phyloP scores from a whole-genome alignment of 2,888 invertebrate genomes.

The Geotrupes spiniger region DNA sequence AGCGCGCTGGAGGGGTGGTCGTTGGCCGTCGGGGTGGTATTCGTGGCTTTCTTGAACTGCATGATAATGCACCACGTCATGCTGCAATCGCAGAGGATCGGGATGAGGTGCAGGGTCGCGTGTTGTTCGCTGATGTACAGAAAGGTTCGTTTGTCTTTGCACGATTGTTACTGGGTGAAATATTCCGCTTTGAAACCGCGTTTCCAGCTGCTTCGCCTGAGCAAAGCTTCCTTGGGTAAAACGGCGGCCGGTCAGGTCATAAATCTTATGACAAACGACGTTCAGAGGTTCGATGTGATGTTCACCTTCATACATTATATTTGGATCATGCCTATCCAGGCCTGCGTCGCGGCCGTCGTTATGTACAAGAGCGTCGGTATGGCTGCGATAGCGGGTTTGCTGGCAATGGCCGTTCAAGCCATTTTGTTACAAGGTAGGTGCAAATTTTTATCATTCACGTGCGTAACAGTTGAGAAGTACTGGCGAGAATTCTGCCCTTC shows the following conservation, averaged over 20 bases:
- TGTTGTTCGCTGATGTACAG: slow-evolving; percentile 78
- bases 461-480: too few relatives aligned
- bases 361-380: slow-evolving; percentile 56
- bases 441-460: background rate
- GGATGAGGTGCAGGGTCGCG: slow-evolving; percentile 75
- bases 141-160: slow-evolving; percentile 55
- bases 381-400: slow-evolving; percentile 61
- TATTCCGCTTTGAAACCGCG: too few relatives aligned
- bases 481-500: too few relatives aligned
- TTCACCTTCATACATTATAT: slow-evolving; percentile 70
- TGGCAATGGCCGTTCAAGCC: slow-evolving; percentile 55
- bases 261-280: slow-evolving; percentile 83
- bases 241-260: slow-evolving; percentile 82
- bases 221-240: slow-evolving; percentile 69
- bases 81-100: slow-evolving; percentile 61
- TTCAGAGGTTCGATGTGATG: slow-evolving; percentile 74
- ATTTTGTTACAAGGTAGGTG: slow-evolving; percentile 54
- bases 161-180: too few relatives aligned
- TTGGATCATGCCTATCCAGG: slow-evolving; percentile 78
- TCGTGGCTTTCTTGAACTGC: slow-evolving; percentile 57
- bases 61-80: slow-evolving; percentile 64
- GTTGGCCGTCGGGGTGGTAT: slow-evolving; percentile 62
- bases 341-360: slow-evolving; percentile 61
- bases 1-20: slow-evolving; percentile 61
- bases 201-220: slow-evolving; percentile 53